Evolutionary conservation across 1,140 invertebrate species (phyloP).

Genomic region (Cyrtorhinus lividipennis): DNA sequence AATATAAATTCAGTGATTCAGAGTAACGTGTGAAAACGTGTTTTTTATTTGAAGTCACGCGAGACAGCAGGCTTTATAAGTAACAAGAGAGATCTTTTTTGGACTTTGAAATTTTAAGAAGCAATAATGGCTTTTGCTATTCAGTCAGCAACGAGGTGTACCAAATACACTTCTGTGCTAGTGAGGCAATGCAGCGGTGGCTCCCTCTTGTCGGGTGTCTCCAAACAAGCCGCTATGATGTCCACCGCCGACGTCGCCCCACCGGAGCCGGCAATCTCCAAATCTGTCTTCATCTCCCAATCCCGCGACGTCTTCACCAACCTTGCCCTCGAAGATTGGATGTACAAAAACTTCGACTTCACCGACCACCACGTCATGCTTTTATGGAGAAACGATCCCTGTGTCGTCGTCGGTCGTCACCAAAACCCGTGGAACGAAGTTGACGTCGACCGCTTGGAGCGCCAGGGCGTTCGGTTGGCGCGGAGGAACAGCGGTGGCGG

Average conservation of each 20-base stretch:
- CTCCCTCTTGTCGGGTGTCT: neutral
- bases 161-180: neutral
- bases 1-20: neutral
- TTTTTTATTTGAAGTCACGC: neutral
- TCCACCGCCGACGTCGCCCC: neutral
- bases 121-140: constrained; percentile 13
- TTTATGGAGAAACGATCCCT: constrained; percentile 81
- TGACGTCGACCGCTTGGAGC: constrained; percentile 44
- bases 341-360: constrained; percentile 75
- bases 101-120: neutral
- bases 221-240: neutral
- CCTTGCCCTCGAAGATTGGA: constrained; percentile 86
- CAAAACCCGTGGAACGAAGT: constrained; percentile 94
- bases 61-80: neutral
- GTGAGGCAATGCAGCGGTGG: neutral
- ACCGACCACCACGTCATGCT: constrained; percentile 65
- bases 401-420: constrained; percentile 88
- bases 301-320: constrained; percentile 80
- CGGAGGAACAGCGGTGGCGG: constrained; percentile 91
- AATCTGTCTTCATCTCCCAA: constrained; percentile 82
- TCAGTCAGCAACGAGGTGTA: neutral
- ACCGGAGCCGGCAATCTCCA: constrained; percentile 41
- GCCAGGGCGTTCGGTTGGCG: constrained; percentile 53
- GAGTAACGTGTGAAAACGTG: neutral
- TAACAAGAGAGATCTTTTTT: no score